phyloP scores from a whole-genome alignment of 2,797 vertebrate species.

The Thamnophis elegans region DNA sequence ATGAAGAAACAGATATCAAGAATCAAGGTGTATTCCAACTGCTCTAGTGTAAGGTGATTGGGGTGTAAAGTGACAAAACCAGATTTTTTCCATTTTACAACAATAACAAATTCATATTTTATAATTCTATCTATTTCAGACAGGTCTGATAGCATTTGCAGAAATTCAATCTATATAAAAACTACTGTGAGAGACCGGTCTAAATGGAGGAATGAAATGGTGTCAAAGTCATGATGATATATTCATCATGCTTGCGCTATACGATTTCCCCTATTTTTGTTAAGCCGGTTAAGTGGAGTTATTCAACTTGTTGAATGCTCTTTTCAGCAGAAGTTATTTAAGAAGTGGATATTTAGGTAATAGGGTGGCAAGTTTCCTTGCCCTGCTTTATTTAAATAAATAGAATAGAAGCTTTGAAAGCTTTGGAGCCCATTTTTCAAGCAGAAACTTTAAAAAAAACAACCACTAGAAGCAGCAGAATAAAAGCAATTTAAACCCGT shows the following conservation, averaged over 20 bases:
- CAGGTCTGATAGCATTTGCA: not conserved
- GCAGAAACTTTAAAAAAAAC: not conserved
- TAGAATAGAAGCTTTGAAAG: constrained; percentile 1
- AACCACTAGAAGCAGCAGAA: not conserved
- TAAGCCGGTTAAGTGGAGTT: not conserved
- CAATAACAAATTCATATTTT: not conserved
- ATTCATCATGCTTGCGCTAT: not conserved
- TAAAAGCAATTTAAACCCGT: not conserved
- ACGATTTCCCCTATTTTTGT: not conserved
- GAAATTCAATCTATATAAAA: constrained; percentile 18
- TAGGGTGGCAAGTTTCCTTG: not conserved
- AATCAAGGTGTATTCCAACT: not conserved
- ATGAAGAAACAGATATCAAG: not conserved
- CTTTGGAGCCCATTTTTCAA: constrained; percentile 9
- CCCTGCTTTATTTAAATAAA: not conserved
- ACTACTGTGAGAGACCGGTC: constrained; percentile 13
- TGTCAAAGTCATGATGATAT: not conserved
- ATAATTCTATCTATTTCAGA: not conserved
- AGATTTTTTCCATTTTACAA: not conserved
- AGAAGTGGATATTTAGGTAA: not conserved
- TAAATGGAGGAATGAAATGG: not conserved
- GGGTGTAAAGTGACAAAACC: not conserved
- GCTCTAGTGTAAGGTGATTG: not conserved
- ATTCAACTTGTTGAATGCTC: not conserved
- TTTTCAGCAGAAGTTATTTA: not conserved